Conservation (phyloP, 2,113 vertebrate genomes). For the Delphinus delphis region DNA sequence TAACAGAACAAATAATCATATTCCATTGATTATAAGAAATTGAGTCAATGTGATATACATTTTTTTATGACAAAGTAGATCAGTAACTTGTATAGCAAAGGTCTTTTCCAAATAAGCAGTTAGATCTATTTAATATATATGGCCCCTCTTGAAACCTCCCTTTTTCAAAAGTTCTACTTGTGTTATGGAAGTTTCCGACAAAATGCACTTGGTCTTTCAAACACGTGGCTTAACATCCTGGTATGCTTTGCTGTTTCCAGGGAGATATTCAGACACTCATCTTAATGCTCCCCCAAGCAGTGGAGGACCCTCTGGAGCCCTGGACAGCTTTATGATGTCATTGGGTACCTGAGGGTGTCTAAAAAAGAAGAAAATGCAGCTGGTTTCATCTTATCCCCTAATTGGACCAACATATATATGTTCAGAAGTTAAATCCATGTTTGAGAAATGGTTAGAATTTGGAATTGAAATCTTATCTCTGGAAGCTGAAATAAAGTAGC, state of each 20-base stretch:
- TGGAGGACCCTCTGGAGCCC: neutral
- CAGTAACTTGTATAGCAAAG: neutral
- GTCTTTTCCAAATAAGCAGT: neutral
- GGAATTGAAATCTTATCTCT: neutral
- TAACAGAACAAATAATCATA: neutral
- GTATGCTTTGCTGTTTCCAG: neutral
- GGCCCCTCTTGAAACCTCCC: fast-evolving
- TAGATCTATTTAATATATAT: neutral
- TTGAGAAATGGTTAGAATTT: neutral
- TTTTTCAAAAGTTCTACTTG: neutral
- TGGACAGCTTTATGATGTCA: neutral
- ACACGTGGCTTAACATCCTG: neutral
- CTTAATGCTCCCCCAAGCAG: neutral
- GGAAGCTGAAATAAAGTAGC: neutral
- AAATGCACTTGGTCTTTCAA: neutral
- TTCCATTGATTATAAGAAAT: neutral
- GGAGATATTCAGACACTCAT: neutral
- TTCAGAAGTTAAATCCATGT: neutral
- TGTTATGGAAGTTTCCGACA: neutral
- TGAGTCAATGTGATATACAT: neutral
- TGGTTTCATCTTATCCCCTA: slow-evolving; percentile 6
- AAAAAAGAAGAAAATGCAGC: slow-evolving; percentile 2
- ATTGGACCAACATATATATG: neutral
- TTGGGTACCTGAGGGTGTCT: neutral
- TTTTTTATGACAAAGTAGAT: neutral